Evolutionary conservation across 2,797 vertebrate species (phyloP), one percentile per base, ranked within the genome.

Genomic region (Emys orbicularis): DNA sequence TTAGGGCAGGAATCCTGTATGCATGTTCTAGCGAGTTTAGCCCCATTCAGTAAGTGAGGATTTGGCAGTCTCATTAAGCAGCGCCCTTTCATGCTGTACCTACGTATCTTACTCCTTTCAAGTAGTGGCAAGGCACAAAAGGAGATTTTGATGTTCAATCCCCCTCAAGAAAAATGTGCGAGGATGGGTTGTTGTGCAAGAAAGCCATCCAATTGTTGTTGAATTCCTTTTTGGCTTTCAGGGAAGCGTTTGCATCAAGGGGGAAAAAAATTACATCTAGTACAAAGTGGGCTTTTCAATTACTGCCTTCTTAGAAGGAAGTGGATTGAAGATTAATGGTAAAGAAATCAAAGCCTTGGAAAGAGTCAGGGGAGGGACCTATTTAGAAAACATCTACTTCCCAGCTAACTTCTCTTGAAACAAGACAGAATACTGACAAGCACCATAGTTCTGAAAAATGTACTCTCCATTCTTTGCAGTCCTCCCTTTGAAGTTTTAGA

Each of bases 221-320:
- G 53, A 25, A 4, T 56, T 79, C 54, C 50, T 41, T 83, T 88
- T 96, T 93, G 92, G 83, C 95, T 96, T 90, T 76, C 94, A 77
- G 89, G 92, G 57, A 92, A 91, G 79, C 11, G 31, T 92, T 95
- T 83, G 87, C 94, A 87, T 89, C 80, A 44, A 88, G 87, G 88
- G 91, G 16, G 95, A 95, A 95, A 93, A 93, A 92, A 92, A 95
- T 96, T 84, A 94, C 72, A 96, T 93, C 88, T 95, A 49, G 21
- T 25, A 61, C 84, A 85, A 93, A 93, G 94, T 89, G 81, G 91
- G 86, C 94, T 97, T 97, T 77, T 96, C 96, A 96, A 94, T 97
- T 97, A 95, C 83, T 0, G 44, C 92, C 91, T 97, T 90, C 79
- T 93, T 92, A 92, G 96, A 90, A 97, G 96, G 92, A 97, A 95